Evolutionary conservation across 92 coral and sea anemone genomes (phyloP), one percentile per base, ranked within the genome.

Genomic region (Palythoa grandiflora): DNA sequence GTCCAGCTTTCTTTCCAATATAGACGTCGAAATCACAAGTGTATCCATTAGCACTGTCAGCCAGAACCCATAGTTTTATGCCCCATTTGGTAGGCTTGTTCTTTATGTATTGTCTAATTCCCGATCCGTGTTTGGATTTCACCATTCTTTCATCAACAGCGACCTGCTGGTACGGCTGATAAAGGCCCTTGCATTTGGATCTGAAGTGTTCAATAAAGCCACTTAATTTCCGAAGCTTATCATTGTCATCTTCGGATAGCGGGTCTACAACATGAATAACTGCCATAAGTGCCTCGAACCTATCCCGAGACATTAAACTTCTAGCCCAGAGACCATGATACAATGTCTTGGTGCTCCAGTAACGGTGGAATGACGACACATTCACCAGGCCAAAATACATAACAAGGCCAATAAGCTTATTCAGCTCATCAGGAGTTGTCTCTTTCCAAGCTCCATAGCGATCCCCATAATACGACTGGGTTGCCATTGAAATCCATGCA

Each of bases 341-440:
- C 68, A 60, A 60, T 60, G 68, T 60, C 68, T 60, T 60, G 20
- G 68, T 60, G 68, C 68, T 60, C 68, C 68, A 60, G 68, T 60
- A 60, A 17, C 68, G 68, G 15, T 60, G 19, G 68, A 60, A 60
- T 60, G 68, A 68, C 19, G 19, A 60, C 68, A 60, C 68, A 60
- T 60, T 28, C 28, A 28, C 28, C 28, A 28, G 28, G 28, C 28
- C 68, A 60, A 36, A 68, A 68, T 68, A 68, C 39, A 68, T 68
- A 12, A 19, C 73, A 68, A 68, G 73, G 73, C 40, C 73, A 68
- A 68, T 68, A 68, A 68, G 73, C 73, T 68, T 68, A 68, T 20
- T 68, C 73, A 68, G 38, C 73, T 68, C 73, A 68, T 28, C 80
- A 1, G 57, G 36, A 6, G 88, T 60, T 9, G 88, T 84, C 37